Evolutionary conservation across 2,797 vertebrate genomes (phyloP).

Genomic region (Huso huso): DNA sequence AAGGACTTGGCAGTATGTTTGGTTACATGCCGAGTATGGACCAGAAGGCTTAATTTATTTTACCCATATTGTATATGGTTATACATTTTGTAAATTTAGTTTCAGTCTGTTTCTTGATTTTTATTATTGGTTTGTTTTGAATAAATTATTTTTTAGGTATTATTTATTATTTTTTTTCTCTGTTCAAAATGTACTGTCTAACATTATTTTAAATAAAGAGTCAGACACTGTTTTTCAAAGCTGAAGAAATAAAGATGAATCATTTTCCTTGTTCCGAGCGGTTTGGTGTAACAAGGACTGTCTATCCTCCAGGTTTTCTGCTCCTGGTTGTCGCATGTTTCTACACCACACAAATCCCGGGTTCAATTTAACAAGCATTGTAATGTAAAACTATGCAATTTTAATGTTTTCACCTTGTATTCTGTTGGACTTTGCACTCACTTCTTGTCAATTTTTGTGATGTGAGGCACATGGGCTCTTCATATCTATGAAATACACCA

Average conservation of each 20-base stretch:
- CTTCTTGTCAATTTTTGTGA: too few relatives aligned
- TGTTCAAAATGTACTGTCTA: conserved; percentile 76
- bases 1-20: conserved; percentile 33
- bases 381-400: too few relatives aligned
- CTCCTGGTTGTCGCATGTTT: too few relatives aligned
- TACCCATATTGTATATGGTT: conserved; percentile 65
- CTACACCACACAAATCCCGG: too few relatives aligned
- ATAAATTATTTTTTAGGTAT: conserved; percentile 72
- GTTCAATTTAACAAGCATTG: too few relatives aligned
- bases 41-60: conserved; percentile 58
- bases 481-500: too few relatives aligned
- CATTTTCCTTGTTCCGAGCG: conserved; percentile 59
- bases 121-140: conserved; percentile 71
- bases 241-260: conserved; percentile 51
- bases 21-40: conserved; percentile 37
- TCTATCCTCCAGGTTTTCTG: too few relatives aligned
- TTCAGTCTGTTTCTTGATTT: conserved; percentile 53
- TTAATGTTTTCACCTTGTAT: too few relatives aligned
- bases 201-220: conserved; percentile 78
- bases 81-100: conserved; percentile 66
- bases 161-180: conserved; percentile 44
- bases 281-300: conserved; percentile 36
- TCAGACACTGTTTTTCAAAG: conserved; percentile 66
- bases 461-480: too few relatives aligned
- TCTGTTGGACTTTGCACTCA: too few relatives aligned